Percentiles rank a stretch among this genome's conserved stretches.
phyloP scores from a whole-genome alignment of 2,888 invertebrate genomes.

The Capitulum mitella region DNA sequence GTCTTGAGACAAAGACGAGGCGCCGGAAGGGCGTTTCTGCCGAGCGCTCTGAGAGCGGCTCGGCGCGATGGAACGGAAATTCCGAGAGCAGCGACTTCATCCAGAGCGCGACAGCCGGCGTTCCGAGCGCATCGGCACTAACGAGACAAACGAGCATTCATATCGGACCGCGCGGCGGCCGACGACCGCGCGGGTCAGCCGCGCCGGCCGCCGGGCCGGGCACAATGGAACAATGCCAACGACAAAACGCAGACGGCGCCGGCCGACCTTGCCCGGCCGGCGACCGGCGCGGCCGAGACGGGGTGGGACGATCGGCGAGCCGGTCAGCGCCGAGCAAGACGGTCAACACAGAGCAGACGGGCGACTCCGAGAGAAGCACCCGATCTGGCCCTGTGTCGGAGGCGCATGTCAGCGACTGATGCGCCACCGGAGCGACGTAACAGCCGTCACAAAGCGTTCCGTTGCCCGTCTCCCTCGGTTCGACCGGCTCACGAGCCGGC shows the following conservation, averaged over 20 bases:
- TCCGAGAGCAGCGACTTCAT: too few relatives aligned
- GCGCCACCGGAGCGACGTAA: too few relatives aligned
- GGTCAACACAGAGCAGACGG: not conserved
- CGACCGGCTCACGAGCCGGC: not conserved
- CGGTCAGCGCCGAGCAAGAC: not conserved
- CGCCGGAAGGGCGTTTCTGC: too few relatives aligned
- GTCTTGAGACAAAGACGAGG: too few relatives aligned
- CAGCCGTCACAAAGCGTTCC: too few relatives aligned
- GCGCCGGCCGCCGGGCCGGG: not conserved
- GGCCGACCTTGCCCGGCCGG: not conserved
- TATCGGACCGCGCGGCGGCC: not conserved
- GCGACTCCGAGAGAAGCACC: too few relatives aligned
- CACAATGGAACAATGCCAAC: constrained; percentile 5
- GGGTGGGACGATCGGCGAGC: not conserved
- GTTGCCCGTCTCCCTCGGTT: too few relatives aligned
- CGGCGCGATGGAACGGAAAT: too few relatives aligned
- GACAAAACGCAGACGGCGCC: not conserved
- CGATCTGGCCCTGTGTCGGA: too few relatives aligned
- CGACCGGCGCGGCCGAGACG: not conserved
- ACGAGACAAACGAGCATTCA: not conserved
- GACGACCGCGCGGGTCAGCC: not conserved
- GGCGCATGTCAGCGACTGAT: too few relatives aligned
- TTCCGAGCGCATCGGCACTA: not conserved
- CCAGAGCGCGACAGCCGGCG: too few relatives aligned
- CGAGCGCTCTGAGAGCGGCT: too few relatives aligned